Evolutionary conservation across 2,797 vertebrate genomes (phyloP).

Genomic region (Poecile montanus): DNA sequence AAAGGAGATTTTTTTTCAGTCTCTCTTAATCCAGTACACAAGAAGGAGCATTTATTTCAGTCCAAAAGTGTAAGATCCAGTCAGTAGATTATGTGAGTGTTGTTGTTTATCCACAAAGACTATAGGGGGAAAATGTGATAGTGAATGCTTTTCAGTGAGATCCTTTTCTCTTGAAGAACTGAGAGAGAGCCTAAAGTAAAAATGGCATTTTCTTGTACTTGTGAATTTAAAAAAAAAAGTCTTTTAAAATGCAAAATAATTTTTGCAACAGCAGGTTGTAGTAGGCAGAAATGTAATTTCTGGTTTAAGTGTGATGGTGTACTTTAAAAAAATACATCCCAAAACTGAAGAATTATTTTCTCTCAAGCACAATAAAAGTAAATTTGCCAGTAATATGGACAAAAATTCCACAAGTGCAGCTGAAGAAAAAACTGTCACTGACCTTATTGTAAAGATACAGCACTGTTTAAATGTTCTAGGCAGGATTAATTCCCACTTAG

Average conservation of each 20-base stretch:
- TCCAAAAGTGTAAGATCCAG: conserved; percentile 10
- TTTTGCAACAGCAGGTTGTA: conserved; percentile 20
- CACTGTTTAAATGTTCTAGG: neutral
- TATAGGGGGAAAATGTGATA: neutral
- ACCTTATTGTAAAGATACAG: neutral
- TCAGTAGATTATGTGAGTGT: conserved; percentile 13
- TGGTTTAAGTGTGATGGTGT: neutral
- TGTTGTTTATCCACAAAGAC: neutral
- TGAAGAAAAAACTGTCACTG: neutral
- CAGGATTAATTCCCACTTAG: conserved; percentile 7
- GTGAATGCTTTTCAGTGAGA: neutral
- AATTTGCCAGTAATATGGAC: neutral
- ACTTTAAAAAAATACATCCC: neutral
- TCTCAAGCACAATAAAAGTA: neutral
- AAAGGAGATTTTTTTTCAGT: neutral
- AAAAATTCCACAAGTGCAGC: neutral
- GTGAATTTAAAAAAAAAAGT: neutral
- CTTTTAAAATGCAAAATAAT: neutral
- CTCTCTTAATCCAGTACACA: conserved; percentile 12
- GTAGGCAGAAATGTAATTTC: conserved; percentile 3
- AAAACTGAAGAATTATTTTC: neutral
- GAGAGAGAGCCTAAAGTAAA: neutral
- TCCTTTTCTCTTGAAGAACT: neutral
- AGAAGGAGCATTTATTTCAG: conserved; percentile 34
- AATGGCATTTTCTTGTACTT: neutral